These are phyloP conservation scores for Zaprionus inermis DNA, from an alignment of 1,140 invertebrate genomes.

Conservation along the genomic window DNA sequence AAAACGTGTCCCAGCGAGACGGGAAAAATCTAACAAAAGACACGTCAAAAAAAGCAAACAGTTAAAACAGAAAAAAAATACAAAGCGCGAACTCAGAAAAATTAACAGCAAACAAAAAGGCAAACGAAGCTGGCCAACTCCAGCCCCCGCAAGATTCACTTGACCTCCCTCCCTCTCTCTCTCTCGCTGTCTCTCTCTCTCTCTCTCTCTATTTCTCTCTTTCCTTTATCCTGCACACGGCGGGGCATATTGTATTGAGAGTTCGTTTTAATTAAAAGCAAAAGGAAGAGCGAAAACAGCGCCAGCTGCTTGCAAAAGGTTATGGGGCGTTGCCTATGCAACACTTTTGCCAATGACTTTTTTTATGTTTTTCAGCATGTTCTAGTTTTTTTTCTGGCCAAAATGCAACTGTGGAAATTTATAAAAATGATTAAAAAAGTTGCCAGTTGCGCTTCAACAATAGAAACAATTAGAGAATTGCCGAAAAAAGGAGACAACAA, in stretches of 20 bases:
- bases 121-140: slow-evolving; percentile 38
- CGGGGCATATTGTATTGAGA: slow-evolving; percentile 78
- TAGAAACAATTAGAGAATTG: slow-evolving; percentile 73
- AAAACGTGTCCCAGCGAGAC: slow-evolving; percentile 59
- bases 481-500: slow-evolving; percentile 45
- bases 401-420: slow-evolving; percentile 52
- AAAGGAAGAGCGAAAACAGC: slow-evolving; percentile 47
- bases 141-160: too few species aligned
- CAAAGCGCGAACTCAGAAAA: slow-evolving; percentile 45
- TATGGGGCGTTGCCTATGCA: slow-evolving; percentile 52
- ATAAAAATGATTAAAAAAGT: slow-evolving; percentile 79
- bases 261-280: slow-evolving; percentile 79
- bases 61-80: slow-evolving; percentile 15
- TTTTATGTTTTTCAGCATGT: not conserved
- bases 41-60: slow-evolving; percentile 46
- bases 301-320: slow-evolving; percentile 47
- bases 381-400: slow-evolving; percentile 21
- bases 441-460: slow-evolving; percentile 63
- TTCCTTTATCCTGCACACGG: slow-evolving; percentile 8
- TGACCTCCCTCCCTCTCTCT: not conserved
- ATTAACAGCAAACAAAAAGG: slow-evolving; percentile 77
- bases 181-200: not conserved
- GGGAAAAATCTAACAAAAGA: slow-evolving; percentile 76
- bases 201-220: not conserved
- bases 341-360: slow-evolving; percentile 39